These are phyloP conservation scores for Drosophila dunni DNA, from an alignment of 1,140 invertebrate species.

Conservation along the genomic window DNA sequence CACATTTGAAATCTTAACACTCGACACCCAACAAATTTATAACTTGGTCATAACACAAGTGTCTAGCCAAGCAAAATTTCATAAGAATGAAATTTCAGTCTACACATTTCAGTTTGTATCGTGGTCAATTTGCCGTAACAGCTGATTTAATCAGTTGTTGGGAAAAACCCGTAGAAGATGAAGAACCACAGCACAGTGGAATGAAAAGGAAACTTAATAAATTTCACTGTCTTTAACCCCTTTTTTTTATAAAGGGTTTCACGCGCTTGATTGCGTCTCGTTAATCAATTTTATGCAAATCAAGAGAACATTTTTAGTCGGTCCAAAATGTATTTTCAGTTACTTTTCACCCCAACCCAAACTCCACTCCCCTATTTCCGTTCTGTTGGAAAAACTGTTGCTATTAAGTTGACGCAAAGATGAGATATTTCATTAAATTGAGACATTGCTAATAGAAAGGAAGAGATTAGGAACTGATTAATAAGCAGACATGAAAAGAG, in stretches of 20 bases:
- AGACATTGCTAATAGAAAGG: constrained; percentile 3
- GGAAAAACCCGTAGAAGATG: neutral
- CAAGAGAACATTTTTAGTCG: constrained; percentile 30
- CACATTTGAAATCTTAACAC: constrained; percentile 41
- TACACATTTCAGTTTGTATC: constrained; percentile 1
- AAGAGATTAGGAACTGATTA: constrained; percentile 24
- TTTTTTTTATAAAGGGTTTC: constrained; percentile 20
- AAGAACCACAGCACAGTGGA: neutral
- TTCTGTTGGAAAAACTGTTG: constrained; percentile 6
- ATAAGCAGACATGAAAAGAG: constrained; percentile 10
- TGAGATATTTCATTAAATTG: constrained; percentile 21
- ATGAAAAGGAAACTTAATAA: constrained; percentile 34
- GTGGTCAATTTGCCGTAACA: constrained; percentile 50
- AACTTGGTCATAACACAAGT: constrained; percentile 14
- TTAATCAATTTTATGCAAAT: constrained; percentile 53
- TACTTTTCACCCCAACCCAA: neutral
- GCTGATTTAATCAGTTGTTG: constrained; percentile 37
- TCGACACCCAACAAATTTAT: constrained; percentile 37
- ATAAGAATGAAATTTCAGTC: constrained; percentile 45
- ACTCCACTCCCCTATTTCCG: too few species aligned
- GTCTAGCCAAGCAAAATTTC: constrained; percentile 32
- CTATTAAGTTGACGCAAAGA: constrained; percentile 9
- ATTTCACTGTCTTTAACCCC: constrained; percentile 37
- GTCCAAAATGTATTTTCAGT: neutral
- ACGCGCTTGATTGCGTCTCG: constrained; percentile 38